Base-by-base conservation (phyloP, 2,888 invertebrate genomes). In the Achlya flavicornis region DNA sequence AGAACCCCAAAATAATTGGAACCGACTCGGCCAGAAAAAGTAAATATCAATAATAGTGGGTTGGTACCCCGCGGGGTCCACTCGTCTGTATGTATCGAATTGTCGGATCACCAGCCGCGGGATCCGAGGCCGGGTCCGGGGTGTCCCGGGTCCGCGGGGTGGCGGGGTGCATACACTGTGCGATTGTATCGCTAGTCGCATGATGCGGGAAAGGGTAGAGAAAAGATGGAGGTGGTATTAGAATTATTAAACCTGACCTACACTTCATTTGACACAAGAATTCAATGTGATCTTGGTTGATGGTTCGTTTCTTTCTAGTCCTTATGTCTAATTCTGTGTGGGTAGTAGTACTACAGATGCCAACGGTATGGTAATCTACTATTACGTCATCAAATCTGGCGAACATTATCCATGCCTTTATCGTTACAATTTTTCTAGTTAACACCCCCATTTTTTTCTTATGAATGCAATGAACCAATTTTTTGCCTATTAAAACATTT, bases 61-160 rank as follows among this genome's bases (percentile, higher is more conserved):
- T 4, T 53, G 53, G 53, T 53, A 53, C 53, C 53, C 53, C 53
- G 53, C 53, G 19, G 53, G 53, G 53, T 48, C 19, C 53, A 19
- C 53, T 53, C 53, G 53, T 46, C 46, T 46, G 53, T 53, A 19
- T 19, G 53, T 53, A 53, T 53, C 53, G 53, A 53, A 53, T 53
- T 19, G 53, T 53, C 3, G 53, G 53, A 53, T 53, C 53, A 53
- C 53, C 19, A 19, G 19, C n/a, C 46, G 6, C 46, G 46, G 46
- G 46, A n/a, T n/a, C 46, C 10, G 46, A 46, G n/a, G 8, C n/a
- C 46, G 46, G 12, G 41, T 12, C 7, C 48, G 6, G n/a, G 48
- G n/a, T n/a, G 48, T 48, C 14, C 48, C 48, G 7, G 19, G 16
- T 19, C 53, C 19, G 16, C 16, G 53, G 16, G 53, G 53, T 16